Conservation (phyloP, 1,140 invertebrate genomes). For the Drosophila hydei region DNA sequence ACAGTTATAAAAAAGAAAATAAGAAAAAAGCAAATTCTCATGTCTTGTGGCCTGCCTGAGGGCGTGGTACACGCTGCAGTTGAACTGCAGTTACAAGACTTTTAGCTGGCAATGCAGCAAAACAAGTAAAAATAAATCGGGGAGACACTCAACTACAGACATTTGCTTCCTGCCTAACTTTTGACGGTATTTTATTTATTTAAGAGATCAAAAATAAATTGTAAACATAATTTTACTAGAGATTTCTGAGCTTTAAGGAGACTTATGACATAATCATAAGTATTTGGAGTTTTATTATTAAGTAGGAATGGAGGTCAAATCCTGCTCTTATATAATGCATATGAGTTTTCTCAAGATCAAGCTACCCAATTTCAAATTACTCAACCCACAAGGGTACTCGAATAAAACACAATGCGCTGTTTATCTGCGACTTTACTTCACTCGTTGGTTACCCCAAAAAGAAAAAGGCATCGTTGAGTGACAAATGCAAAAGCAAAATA, state of each 20-base stretch:
- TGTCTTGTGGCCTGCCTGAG: slow-evolving; percentile 18
- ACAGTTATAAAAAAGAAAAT: not conserved
- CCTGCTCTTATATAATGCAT: too few relatives aligned
- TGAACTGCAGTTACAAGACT: slow-evolving; percentile 30
- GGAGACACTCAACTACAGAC: not conserved
- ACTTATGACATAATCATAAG: too few relatives aligned
- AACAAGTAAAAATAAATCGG: not conserved
- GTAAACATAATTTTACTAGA: too few relatives aligned
- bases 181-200: too few relatives aligned
- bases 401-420: slow-evolving; percentile 16
- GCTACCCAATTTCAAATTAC: not conserved
- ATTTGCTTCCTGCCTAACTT: too few relatives aligned
- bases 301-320: too few relatives aligned
- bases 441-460: not conserved
- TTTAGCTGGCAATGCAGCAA: slow-evolving; percentile 7
- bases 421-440: slow-evolving; percentile 26
- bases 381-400: slow-evolving; percentile 1
- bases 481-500: slow-evolving; percentile 46
- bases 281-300: too few relatives aligned
- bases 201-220: too few relatives aligned
- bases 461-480: not conserved
- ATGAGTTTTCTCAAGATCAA: not conserved
- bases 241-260: too few relatives aligned
- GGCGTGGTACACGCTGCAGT: slow-evolving; percentile 49
- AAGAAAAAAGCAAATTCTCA: slow-evolving; percentile 26